Conservation (phyloP, 2,797 vertebrate genomes). For the Cirrhinus mrigala region DNA sequence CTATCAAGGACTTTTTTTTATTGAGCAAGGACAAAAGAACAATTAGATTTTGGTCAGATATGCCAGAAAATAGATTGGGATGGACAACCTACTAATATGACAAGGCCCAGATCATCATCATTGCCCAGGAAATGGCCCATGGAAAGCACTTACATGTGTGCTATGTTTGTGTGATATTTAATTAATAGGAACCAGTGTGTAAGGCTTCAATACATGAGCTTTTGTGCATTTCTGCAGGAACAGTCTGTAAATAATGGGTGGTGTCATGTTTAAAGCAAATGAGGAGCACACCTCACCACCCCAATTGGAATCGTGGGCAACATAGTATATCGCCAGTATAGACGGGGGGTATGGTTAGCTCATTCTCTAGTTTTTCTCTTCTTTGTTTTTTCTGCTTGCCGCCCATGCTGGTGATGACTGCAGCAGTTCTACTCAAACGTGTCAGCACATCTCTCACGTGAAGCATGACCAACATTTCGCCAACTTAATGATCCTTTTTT, state of each 20-base stretch:
- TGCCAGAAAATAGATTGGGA: background rate
- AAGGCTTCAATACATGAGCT: background rate
- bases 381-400: background rate
- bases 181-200: background rate
- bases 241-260: background rate
- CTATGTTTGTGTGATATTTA: slow-evolving; percentile 21
- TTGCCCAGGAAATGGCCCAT: slow-evolving; percentile 70
- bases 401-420: background rate
- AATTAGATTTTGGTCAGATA: background rate
- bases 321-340: background rate
- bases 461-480: background rate
- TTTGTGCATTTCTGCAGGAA: background rate
- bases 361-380: background rate
- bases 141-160: slow-evolving; percentile 66
- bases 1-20: background rate
- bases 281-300: background rate
- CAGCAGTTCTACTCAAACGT: background rate
- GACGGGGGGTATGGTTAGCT: background rate
- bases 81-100: slow-evolving; percentile 70
- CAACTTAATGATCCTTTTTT: slow-evolving; percentile 2
- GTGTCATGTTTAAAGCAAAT: slow-evolving; percentile 25
- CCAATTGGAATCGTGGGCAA: slow-evolving; percentile 18
- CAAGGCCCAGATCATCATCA: slow-evolving; percentile 73
- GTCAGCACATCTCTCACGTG: background rate
- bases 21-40: background rate